Percentiles rank a stretch among this genome's conserved stretches.
Conservation (phyloP, 2,113 vertebrate species). For the Protobothrops flavoviridis region DNA sequence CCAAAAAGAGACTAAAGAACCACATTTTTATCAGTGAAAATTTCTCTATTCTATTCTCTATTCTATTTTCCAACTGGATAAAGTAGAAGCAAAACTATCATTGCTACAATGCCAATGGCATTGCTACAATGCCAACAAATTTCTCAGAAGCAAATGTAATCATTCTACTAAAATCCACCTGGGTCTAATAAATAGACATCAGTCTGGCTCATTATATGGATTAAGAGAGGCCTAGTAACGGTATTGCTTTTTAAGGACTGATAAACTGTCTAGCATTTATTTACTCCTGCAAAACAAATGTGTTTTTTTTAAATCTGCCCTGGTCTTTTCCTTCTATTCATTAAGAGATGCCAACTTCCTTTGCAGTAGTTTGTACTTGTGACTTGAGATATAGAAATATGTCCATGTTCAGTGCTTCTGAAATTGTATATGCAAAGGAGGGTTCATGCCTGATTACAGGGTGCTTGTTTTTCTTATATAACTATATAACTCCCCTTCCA, state of each 20-base stretch:
- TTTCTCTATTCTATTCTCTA: neutral
- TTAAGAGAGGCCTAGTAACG: slow-evolving; percentile 2
- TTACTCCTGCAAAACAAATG: slow-evolving; percentile 38
- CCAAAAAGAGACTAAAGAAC: slow-evolving; percentile 30
- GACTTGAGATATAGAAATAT: slow-evolving; percentile 29
- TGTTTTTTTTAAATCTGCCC: slow-evolving; percentile 8
- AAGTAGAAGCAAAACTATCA: slow-evolving; percentile 7
- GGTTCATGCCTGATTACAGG: neutral
- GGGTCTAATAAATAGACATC: slow-evolving; percentile 19
- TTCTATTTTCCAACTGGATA: neutral
- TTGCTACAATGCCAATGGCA: slow-evolving; percentile 24
- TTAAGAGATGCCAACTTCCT: neutral
- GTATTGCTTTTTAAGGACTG: slow-evolving; percentile 19
- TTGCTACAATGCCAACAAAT: slow-evolving; percentile 44
- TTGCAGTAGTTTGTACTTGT: neutral
- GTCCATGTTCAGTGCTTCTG: neutral
- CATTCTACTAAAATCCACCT: slow-evolving; percentile 16
- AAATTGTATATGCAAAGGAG: neutral
- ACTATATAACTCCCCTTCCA: slow-evolving; percentile 34
- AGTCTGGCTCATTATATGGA: slow-evolving; percentile 33
- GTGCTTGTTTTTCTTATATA: slow-evolving; percentile 14
- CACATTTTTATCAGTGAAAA: slow-evolving; percentile 14
- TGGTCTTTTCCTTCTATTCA: neutral
- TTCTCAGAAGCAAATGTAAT: slow-evolving; percentile 49
- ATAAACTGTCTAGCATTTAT: slow-evolving; percentile 29